Conservation (phyloP, 2,113 vertebrate species). For the Syngnathoides biaculeatus region DNA sequence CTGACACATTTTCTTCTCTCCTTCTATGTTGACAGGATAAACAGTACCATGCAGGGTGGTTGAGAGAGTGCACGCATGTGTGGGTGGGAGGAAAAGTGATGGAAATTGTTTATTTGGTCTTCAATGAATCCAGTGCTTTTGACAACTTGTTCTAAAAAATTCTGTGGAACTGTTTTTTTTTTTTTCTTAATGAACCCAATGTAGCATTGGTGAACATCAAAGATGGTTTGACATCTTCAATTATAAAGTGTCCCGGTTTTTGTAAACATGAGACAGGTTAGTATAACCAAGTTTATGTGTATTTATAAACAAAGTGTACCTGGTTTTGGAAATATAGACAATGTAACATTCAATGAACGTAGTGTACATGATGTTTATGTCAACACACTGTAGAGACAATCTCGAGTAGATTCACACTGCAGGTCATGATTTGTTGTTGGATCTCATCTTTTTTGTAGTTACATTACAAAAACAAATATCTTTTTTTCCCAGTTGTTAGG, state of each 20-base stretch:
- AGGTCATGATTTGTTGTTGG: too few relatives aligned
- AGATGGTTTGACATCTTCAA: neutral
- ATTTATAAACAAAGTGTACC: neutral
- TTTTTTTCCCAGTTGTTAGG: too few relatives aligned
- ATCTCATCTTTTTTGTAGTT: too few relatives aligned
- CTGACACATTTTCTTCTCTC: constrained; percentile 56
- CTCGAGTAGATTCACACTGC: too few relatives aligned
- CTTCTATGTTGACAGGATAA: constrained; percentile 57
- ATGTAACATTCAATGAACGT: neutral
- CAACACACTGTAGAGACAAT: too few relatives aligned
- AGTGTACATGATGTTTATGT: neutral
- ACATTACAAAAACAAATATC: too few relatives aligned
- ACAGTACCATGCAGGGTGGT: constrained; percentile 9
- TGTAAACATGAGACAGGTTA: neutral
- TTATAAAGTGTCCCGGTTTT: neutral
- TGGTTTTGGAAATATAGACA: neutral
- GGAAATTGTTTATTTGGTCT: neutral
- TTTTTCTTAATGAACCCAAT: neutral
- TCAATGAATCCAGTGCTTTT: neutral
- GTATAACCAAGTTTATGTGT: neutral
- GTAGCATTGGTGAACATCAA: neutral
- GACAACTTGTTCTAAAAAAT: neutral
- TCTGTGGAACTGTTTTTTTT: neutral
- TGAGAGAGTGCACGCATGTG: neutral
- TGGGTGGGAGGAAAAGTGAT: neutral